Evolutionary conservation across 2,113 vertebrate species (phyloP), one percentile per base, ranked within the genome.

Genomic region (Chitala chitala): DNA sequence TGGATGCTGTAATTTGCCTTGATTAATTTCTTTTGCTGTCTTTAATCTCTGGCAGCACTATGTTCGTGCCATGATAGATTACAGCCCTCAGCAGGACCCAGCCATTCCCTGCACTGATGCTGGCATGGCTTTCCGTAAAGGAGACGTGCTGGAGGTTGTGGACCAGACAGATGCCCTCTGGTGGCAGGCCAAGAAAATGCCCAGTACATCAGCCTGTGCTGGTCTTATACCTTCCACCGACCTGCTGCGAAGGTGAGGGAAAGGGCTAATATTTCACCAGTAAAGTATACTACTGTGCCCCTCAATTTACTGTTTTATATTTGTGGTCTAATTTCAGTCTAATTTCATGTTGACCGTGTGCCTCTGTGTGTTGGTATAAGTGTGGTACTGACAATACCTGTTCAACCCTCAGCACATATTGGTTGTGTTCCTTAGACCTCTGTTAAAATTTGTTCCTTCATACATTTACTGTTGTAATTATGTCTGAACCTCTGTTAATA

Each of bases 111-210:
- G 97, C 20, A 84, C 87, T 0, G 96, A 98, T 0, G 97, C 96
- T 0, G 96, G 97, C 0, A 84, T 99, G 89, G 88, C 86, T 55
- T 98, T 98, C 83, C 89, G 83, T 71, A 96, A 91, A 77, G 95
- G 97, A 0, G 94, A 98, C 77, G 82, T 99, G 76, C 91, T 99
- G 63, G 95, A 98, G 89, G 92, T 99, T 9, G 97, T 99, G 81
- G 95, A 98, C 82, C 96, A 94, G 90, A 96, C 92, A 0, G 97
- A 99, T 46, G 73, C 83, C n/a, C 83, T 94, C 81, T 99, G 97
- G 97, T 99, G 97, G 97, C 97, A 99, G 83, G 96, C 95, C 48
- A 94, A 91, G 84, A 98, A 94, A 80, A 85, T 93, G 75, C 92
- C 92, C 58, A 89, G 93, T 78, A 85, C 82, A 69, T 84, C 83